Evolutionary conservation across 2,888 invertebrate species (phyloP).

Genomic region (Micropterix aruncella): DNA sequence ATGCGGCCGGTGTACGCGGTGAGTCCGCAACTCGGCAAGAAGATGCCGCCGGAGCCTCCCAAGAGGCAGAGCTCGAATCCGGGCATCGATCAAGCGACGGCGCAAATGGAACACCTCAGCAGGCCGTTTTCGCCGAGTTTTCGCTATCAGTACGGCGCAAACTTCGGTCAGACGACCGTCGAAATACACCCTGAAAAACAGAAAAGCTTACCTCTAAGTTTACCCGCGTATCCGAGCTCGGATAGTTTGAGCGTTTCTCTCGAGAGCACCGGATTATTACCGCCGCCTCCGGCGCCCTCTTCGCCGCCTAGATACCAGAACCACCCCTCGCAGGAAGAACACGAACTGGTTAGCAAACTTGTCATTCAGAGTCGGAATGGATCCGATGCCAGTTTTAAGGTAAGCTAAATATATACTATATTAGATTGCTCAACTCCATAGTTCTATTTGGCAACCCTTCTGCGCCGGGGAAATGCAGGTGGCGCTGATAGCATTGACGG

Average conservation of each 20-base stretch:
- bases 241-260: slow-evolving; percentile 48
- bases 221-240: slow-evolving; percentile 50
- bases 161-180: slow-evolving; percentile 42
- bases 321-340: slow-evolving; percentile 13
- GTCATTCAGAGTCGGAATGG: slow-evolving; percentile 48
- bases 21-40: slow-evolving; percentile 62
- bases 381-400: slow-evolving; percentile 75
- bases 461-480: no score
- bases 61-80: slow-evolving; percentile 45
- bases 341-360: slow-evolving; percentile 19
- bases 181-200: slow-evolving; percentile 38
- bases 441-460: no score
- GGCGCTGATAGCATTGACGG: no score
- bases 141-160: slow-evolving; percentile 5
- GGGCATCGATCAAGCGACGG: slow-evolving; percentile 12
- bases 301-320: slow-evolving; percentile 35
- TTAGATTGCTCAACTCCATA: no score
- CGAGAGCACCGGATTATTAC: slow-evolving; percentile 47
- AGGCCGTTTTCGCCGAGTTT: slow-evolving; percentile 8
- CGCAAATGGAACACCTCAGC: slow-evolving; percentile 11
- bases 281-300: slow-evolving; percentile 48
- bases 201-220: slow-evolving; percentile 42
- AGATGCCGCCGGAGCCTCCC: slow-evolving; percentile 70
- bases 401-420: no score
- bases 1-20: slow-evolving; percentile 43